Conservation (phyloP, 2,888 invertebrate genomes). For the Campopleginae sp. region DNA sequence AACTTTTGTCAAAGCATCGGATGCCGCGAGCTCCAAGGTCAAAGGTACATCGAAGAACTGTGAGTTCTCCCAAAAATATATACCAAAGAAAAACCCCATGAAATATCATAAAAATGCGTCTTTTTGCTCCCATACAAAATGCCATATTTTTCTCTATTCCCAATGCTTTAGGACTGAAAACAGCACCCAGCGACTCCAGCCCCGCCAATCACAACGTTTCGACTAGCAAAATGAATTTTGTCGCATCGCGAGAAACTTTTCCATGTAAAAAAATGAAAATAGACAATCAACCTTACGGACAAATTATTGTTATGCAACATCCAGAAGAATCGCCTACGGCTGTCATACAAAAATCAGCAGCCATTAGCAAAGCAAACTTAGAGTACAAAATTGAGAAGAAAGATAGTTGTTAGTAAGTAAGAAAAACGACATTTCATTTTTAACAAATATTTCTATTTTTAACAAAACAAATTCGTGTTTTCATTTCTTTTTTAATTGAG, state of each 20-base stretch:
- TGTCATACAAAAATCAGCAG: conserved; percentile 76
- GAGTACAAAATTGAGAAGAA: conserved; percentile 76
- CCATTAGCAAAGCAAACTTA: conserved; percentile 71
- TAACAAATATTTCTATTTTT: not conserved
- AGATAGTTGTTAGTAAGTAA: conserved; percentile 67
- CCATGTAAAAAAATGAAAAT: conserved; percentile 72
- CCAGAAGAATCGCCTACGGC: conserved; percentile 75
- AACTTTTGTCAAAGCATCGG: conserved; percentile 91
- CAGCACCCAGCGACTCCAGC: conserved; percentile 20
- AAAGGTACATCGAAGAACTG: conserved; percentile 86
- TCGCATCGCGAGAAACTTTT: conserved; percentile 39
- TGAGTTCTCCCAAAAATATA: conserved; percentile 74
- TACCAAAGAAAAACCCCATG: not conserved
- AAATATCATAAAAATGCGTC: not conserved
- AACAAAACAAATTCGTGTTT: not conserved
- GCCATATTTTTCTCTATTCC: conserved; percentile 2
- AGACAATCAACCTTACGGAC: conserved; percentile 74
- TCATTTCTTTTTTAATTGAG: not conserved
- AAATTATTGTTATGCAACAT: conserved; percentile 80
- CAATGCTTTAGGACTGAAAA: conserved; percentile 60
- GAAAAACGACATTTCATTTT: not conserved
- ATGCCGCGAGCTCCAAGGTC: conserved; percentile 91
- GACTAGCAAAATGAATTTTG: conserved; percentile 56
- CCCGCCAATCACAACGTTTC: conserved; percentile 4
- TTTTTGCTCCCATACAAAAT: not conserved